These are phyloP conservation scores for Phycodurus eques DNA, from an alignment of 2,113 vertebrate species.

Conservation along the genomic window DNA sequence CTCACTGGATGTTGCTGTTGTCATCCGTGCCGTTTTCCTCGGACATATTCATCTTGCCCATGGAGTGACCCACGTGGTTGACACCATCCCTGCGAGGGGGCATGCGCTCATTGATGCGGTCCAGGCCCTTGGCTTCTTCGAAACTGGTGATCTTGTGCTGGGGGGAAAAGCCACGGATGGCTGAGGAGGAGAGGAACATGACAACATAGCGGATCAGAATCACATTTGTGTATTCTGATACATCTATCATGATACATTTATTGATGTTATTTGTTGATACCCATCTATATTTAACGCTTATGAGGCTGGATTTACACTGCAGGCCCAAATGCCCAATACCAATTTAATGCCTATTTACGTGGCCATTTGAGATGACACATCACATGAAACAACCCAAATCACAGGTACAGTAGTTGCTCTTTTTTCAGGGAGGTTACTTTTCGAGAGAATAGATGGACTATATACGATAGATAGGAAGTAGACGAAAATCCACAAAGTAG, in stretches of 20 bases:
- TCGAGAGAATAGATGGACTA: too few relatives aligned
- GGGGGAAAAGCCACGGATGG: constrained; percentile 79
- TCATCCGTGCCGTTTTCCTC: constrained; percentile 82
- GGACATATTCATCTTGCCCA: constrained; percentile 81
- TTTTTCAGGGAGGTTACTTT: too few relatives aligned
- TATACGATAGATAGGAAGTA: too few relatives aligned
- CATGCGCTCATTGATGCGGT: constrained; percentile 83
- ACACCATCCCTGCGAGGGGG: constrained; percentile 78
- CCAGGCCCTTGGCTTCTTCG: constrained; percentile 78
- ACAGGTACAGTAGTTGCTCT: too few relatives aligned
- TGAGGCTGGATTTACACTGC: too few relatives aligned
- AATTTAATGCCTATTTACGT: not conserved
- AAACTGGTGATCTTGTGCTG: constrained; percentile 84
- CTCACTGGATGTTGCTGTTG: constrained; percentile 81
- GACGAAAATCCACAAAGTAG: too few relatives aligned
- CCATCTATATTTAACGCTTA: too few relatives aligned
- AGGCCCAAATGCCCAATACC: too few relatives aligned
- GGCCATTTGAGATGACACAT: not conserved
- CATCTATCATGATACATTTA: not conserved
- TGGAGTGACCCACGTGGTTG: constrained; percentile 78
- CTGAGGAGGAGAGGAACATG: constrained; percentile 44
- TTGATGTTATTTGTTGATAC: not conserved
- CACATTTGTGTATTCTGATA: not conserved
- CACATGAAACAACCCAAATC: too few relatives aligned
- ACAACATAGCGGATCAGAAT: constrained; percentile 16